Percentiles rank a stretch among this genome's conserved stretches.
Evolutionary conservation across 1,140 invertebrate genomes (phyloP).

Genomic region (Drosophila takahashii): DNA sequence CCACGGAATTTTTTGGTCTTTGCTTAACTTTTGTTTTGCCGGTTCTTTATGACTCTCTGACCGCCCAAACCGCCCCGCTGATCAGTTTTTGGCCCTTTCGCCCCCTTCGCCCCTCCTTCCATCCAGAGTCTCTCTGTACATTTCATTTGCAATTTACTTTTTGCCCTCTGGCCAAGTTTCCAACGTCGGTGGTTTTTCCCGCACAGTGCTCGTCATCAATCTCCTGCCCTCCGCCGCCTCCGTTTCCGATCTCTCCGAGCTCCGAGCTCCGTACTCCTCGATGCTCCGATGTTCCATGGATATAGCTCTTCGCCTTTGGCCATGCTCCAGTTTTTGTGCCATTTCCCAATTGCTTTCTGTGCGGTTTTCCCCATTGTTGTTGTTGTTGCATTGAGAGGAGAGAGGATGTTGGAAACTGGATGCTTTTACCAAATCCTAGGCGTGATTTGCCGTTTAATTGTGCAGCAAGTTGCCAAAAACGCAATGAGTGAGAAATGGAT

Average conservation of each 20-base stretch:
- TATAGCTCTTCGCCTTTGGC: conserved; percentile 52
- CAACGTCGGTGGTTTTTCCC: conserved; percentile 26
- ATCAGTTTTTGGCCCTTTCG: conserved; percentile 6
- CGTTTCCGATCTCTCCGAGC: conserved; percentile 1
- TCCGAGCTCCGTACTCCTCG: not conserved
- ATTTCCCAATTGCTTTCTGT: conserved; percentile 70
- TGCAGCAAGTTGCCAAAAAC: conserved; percentile 68
- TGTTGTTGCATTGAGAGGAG: conserved; percentile 19
- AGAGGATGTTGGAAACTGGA: conserved; percentile 40
- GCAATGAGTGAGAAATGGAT: conserved; percentile 64
- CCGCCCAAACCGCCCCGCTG: conserved; percentile 18
- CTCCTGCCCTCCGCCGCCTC: conserved; percentile 7
- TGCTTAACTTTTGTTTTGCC: conserved; percentile 30
- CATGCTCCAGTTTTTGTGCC: conserved; percentile 65
- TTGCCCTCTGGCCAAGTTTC: conserved; percentile 44
- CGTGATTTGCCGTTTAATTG: conserved; percentile 82
- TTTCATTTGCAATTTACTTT: conserved; percentile 53
- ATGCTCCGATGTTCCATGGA: conserved; percentile 12
- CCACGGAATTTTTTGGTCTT: conserved; percentile 7
- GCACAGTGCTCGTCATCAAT: conserved; percentile 31
- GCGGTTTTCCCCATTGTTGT: conserved; percentile 44
- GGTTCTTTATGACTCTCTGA: conserved; percentile 38
- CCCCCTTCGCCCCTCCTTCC: not conserved
- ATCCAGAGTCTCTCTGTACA: conserved; percentile 18
- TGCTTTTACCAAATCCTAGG: conserved; percentile 72